Evolutionary conservation across 2,113 vertebrate genomes (phyloP).

Genomic region (Trogon surrucura): DNA sequence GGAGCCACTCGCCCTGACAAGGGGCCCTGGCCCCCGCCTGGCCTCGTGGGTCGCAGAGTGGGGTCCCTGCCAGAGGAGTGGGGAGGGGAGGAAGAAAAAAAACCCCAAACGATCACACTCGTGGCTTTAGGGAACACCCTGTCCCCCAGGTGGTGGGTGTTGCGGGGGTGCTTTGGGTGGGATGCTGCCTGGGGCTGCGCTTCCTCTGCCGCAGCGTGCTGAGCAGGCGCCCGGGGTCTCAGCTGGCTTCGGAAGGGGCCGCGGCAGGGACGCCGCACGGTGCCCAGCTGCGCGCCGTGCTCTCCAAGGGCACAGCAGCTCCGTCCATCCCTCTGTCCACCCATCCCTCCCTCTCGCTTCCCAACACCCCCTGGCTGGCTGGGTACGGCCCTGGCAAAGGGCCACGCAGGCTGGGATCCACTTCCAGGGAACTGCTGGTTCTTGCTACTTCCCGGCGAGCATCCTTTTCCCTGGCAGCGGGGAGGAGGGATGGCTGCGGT

Average conservation of each 20-base stretch:
- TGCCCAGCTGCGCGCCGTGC: background rate
- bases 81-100: too few relatives aligned
- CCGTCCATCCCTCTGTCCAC: background rate
- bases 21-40: slow-evolving; percentile 9
- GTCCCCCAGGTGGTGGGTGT: fast-evolving
- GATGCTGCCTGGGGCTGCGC: background rate
- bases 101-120: too few relatives aligned
- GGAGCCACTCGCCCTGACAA: slow-evolving; percentile 73
- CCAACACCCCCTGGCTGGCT: fast-evolving
- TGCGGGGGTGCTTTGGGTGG: background rate
- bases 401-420: fast-evolving
- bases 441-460: background rate
- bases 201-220: fast-evolving
- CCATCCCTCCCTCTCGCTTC: background rate
- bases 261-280: fast-evolving
- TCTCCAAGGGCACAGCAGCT: background rate
- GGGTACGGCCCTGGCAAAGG: background rate
- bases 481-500: fast-evolving
- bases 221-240: background rate
- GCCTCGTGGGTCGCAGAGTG: background rate
- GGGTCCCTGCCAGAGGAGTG: background rate
- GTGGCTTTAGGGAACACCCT: background rate
- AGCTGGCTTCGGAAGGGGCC: background rate
- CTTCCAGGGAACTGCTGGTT: background rate
- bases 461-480: fast-evolving